Conservation (phyloP, 2,113 vertebrate genomes). For the Coregonus clupeaformis region DNA sequence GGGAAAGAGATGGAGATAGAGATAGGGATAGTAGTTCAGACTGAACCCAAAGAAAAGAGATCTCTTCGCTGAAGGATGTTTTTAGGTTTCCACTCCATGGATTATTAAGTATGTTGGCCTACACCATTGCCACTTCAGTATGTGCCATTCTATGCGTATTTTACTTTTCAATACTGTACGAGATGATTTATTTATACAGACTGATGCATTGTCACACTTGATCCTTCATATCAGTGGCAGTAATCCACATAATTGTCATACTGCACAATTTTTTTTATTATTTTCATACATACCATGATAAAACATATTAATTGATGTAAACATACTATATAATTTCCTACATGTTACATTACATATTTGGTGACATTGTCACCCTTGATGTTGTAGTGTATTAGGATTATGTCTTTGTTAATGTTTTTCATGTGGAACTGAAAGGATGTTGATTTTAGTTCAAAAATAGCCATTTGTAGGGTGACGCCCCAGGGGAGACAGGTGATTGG, state of each 20-base stretch:
- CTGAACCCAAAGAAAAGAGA: constrained; percentile 25
- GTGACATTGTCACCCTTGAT: neutral
- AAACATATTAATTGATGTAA: no score
- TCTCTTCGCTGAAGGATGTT: neutral
- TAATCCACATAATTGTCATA: constrained; percentile 25
- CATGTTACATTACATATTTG: neutral
- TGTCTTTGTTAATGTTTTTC: no score
- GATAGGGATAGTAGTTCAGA: neutral
- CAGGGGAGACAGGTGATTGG: no score
- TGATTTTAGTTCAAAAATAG: no score
- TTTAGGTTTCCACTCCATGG: no score
- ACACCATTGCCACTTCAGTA: neutral
- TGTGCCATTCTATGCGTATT: constrained; percentile 34
- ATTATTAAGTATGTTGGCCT: neutral
- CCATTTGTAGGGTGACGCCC: no score
- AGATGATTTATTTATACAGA: neutral
- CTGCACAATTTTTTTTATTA: constrained; percentile 41
- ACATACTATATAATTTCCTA: neutral
- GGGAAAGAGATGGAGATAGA: neutral
- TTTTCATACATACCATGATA: constrained; percentile 42
- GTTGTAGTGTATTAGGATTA: no score
- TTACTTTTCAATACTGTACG: neutral
- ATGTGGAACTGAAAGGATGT: no score
- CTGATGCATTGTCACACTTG: constrained; percentile 12
- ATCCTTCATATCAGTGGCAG: constrained; percentile 37